Evolutionary conservation across 1,140 invertebrate genomes (phyloP).

Genomic region (Rhizoglyphus robini): DNA sequence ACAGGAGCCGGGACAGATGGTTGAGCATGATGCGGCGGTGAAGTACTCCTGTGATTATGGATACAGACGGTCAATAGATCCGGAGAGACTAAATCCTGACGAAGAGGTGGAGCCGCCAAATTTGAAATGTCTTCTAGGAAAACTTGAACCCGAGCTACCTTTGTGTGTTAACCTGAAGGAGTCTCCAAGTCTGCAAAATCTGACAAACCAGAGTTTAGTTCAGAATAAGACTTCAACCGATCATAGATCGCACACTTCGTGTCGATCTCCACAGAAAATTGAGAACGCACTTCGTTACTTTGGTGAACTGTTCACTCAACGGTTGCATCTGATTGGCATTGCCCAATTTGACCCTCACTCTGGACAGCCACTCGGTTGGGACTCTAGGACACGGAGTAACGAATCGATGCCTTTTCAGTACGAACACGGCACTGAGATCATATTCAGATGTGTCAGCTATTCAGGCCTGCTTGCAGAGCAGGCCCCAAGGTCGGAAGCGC

Average conservation of each 20-base stretch:
- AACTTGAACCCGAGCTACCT: background rate
- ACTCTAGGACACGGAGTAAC: conserved; percentile 37
- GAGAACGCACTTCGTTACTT: conserved; percentile 41
- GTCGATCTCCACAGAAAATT: conserved; percentile 18
- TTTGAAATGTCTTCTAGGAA: background rate
- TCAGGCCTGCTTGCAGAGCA: no score
- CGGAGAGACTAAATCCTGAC: background rate
- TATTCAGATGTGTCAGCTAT: conserved; percentile 64
- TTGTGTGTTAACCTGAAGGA: background rate
- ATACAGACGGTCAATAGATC: background rate
- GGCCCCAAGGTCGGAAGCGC: no score
- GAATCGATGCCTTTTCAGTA: conserved; percentile 34
- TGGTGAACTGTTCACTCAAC: conserved; percentile 47
- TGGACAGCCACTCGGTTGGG: no score
- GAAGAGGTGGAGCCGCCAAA: background rate
- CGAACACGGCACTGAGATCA: conserved; percentile 57
- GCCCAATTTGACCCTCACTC: background rate
- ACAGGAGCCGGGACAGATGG: background rate
- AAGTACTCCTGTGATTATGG: background rate
- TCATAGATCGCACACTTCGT: background rate
- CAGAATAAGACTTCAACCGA: background rate
- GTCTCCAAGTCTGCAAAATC: background rate
- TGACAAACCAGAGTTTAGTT: background rate
- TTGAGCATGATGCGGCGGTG: background rate
- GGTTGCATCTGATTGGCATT: background rate